phyloP scores from a whole-genome alignment of 2,113 vertebrate species.

The Myocastor coypus region DNA sequence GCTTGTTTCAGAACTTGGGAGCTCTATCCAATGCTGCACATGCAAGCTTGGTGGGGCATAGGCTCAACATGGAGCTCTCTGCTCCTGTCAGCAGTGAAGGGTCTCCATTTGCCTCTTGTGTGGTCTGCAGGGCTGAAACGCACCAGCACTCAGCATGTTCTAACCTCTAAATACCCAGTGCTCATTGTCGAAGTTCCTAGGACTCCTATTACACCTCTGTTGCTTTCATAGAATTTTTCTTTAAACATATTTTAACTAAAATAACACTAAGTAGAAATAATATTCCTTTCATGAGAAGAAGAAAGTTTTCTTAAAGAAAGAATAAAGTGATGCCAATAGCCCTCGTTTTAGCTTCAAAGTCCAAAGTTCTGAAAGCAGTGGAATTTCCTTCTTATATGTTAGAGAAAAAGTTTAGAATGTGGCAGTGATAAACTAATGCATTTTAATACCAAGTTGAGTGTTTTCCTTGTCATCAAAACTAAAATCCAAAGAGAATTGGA shows the following conservation, averaged over 20 bases:
- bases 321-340: not conserved
- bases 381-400: too few relatives aligned
- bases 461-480: not conserved
- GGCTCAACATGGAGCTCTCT: not conserved
- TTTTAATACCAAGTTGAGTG: too few relatives aligned
- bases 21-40: not conserved
- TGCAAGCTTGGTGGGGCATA: not conserved
- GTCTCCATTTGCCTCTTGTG: too few relatives aligned
- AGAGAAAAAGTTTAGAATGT: not conserved
- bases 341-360: not conserved
- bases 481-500: not conserved
- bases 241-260: not conserved
- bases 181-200: not conserved
- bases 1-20: not conserved
- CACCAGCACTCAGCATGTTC: not conserved
- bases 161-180: not conserved
- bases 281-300: not conserved
- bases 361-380: not conserved
- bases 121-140: not conserved
- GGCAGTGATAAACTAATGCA: not conserved
- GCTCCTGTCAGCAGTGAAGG: not conserved
- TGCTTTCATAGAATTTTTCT: not conserved
- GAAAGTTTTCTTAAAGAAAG: not conserved
- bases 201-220: not conserved
- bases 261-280: not conserved